Percentiles rank a stretch among this genome's conserved stretches.
Evolutionary conservation across 2,113 vertebrate species (phyloP).

Genomic region (Dissostichus mawsoni): DNA sequence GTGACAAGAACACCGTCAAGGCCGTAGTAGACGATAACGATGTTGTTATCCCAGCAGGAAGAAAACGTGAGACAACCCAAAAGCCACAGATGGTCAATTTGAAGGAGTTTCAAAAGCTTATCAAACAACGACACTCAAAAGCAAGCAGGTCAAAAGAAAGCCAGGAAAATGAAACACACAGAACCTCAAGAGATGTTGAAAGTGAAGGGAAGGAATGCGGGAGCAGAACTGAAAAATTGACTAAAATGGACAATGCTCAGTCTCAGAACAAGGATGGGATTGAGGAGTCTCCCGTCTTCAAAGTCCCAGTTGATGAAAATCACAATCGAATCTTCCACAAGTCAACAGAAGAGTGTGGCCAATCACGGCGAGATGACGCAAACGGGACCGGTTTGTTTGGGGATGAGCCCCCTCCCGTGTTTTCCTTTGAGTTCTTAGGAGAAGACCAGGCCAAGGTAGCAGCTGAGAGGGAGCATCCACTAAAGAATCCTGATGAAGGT

Average conservation of each 20-base stretch:
- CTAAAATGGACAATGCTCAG: not conserved
- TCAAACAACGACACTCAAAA: slow-evolving; percentile 32
- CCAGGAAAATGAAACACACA: not conserved
- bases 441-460: not conserved
- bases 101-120: slow-evolving; percentile 54
- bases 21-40: rapidly evolving
- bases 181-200: not conserved
- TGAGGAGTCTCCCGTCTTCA: not conserved
- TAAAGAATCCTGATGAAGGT: slow-evolving; percentile 43
- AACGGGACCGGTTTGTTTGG: not conserved
- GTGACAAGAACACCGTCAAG: not conserved
- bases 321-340: not conserved
- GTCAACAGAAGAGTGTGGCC: not conserved
- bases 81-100: not conserved
- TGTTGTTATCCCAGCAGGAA: not conserved
- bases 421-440: not conserved
- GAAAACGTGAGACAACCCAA: not conserved
- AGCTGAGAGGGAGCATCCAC: not conserved
- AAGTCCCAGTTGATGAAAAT: slow-evolving; percentile 8
- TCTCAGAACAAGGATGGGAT: not conserved
- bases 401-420: not conserved
- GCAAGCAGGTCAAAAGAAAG: slow-evolving; percentile 12
- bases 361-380: not conserved
- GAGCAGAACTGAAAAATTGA: not conserved
- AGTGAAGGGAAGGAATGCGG: not conserved